Conservation (phyloP, 2,888 invertebrate genomes). For the Erebia ligea region DNA sequence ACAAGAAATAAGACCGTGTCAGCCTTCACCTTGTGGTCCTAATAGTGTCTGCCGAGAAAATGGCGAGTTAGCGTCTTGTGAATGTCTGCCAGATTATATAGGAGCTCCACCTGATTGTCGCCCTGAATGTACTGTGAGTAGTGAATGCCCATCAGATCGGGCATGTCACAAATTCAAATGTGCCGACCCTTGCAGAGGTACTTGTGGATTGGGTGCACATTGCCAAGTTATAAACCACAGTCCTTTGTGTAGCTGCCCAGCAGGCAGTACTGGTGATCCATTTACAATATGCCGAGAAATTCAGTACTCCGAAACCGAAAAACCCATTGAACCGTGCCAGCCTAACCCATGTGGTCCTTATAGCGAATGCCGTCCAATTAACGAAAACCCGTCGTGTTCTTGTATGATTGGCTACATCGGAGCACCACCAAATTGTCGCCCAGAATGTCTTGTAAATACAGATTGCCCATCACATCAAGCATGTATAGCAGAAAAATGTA, state of each 20-base stretch:
- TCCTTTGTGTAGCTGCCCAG: slow-evolving; percentile 89
- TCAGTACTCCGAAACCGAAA: slow-evolving; percentile 52
- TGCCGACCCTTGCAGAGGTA: slow-evolving; percentile 89
- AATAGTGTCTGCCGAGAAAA: slow-evolving; percentile 90
- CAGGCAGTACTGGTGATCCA: slow-evolving; percentile 86
- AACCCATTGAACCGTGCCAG: slow-evolving; percentile 84
- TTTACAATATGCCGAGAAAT: slow-evolving; percentile 81
- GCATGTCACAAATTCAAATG: slow-evolving; percentile 92
- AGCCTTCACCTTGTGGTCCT: slow-evolving; percentile 89
- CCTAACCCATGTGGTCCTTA: slow-evolving; percentile 92
- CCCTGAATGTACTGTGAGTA: slow-evolving; percentile 90
- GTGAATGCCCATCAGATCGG: slow-evolving; percentile 89
- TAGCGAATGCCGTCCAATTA: slow-evolving; percentile 88
- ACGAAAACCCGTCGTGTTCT: slow-evolving; percentile 89
- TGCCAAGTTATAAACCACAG: slow-evolving; percentile 92
- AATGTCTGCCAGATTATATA: slow-evolving; percentile 86
- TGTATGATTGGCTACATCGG: slow-evolving; percentile 89
- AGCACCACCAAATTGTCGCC: slow-evolving; percentile 91
- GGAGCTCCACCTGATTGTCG: slow-evolving; percentile 89
- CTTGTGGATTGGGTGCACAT: slow-evolving; percentile 87
- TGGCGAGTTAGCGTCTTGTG: slow-evolving; percentile 89
- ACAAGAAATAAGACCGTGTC: slow-evolving; percentile 85
- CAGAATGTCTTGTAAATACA: slow-evolving; percentile 92
- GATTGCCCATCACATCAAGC: slow-evolving; percentile 91
- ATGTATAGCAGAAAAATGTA: slow-evolving; percentile 91